These are phyloP conservation scores for Serripes groenlandicus DNA, from an alignment of 2,888 invertebrate species.

Conservation along the genomic window DNA sequence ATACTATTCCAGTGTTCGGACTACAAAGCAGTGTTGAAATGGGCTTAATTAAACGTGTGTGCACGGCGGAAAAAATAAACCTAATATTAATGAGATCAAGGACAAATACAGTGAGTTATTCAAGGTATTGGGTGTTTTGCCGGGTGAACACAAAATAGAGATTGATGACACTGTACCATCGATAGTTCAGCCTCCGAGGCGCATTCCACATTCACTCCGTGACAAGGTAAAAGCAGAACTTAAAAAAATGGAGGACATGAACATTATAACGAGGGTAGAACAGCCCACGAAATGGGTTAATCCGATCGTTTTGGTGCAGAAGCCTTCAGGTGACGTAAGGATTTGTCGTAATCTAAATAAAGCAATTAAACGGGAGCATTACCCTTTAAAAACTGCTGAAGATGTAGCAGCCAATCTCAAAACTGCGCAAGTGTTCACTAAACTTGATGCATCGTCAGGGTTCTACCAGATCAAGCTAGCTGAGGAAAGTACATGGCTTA, in stretches of 20 bases:
- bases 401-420: slow-evolving; percentile 57
- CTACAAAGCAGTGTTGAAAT: slow-evolving; percentile 31
- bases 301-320: slow-evolving; percentile 57
- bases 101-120: slow-evolving; percentile 27
- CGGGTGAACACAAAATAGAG: slow-evolving; percentile 50
- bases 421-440: slow-evolving; percentile 59
- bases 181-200: slow-evolving; percentile 12
- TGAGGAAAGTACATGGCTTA: slow-evolving; percentile 33
- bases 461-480: slow-evolving; percentile 65
- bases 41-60: slow-evolving; percentile 36
- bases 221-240: slow-evolving; percentile 47
- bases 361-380: slow-evolving; percentile 61
- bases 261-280: slow-evolving; percentile 49
- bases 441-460: slow-evolving; percentile 59
- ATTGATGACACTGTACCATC: background rate
- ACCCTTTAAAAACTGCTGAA: slow-evolving; percentile 58
- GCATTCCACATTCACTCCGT: background rate
- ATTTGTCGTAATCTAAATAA: slow-evolving; percentile 63
- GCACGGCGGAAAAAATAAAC: background rate
- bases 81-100: background rate
- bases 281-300: slow-evolving; percentile 66
- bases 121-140: slow-evolving; percentile 55
- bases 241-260: slow-evolving; percentile 48
- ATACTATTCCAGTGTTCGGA: background rate
- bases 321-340: slow-evolving; percentile 47